Conservation (phyloP, 2,113 vertebrate species). For the Pao palembangensis region DNA sequence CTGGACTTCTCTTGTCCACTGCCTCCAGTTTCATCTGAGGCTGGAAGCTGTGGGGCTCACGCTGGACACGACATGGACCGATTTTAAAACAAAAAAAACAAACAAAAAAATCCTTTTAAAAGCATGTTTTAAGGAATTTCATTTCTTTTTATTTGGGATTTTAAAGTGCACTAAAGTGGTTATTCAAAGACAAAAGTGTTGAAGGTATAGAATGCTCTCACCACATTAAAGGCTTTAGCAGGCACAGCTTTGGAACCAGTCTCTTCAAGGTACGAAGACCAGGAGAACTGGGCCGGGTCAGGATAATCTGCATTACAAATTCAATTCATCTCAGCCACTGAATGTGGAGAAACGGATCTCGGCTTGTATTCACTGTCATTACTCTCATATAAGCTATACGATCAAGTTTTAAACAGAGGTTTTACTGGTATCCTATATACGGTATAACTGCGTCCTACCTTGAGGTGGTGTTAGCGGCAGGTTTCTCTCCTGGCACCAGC, state of each 20-base stretch:
- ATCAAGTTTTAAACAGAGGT: no score
- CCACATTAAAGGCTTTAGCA: constrained; percentile 88
- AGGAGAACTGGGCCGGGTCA: constrained; percentile 87
- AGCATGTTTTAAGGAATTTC: no score
- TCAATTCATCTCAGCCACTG: neutral
- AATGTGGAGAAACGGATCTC: no score
- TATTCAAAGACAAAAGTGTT: neutral
- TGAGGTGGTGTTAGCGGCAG: constrained; percentile 94
- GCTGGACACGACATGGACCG: constrained; percentile 63
- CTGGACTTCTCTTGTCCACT: constrained; percentile 90
- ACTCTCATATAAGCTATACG: no score
- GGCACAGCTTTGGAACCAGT: constrained; percentile 87
- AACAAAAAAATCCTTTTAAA: no score
- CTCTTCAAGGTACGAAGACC: constrained; percentile 92
- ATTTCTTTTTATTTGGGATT: no score
- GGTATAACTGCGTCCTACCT: constrained; percentile 72
- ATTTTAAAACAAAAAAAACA: no score
- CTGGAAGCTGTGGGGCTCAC: constrained; percentile 85
- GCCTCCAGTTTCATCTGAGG: constrained; percentile 94
- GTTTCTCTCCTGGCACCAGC: constrained; percentile 94
- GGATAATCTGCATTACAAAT: constrained; percentile 82
- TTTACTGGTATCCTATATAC: no score
- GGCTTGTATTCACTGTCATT: no score
- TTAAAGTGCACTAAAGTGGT: neutral
- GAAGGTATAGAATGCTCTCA: constrained; percentile 50